A percentile compares a stretch with the other conserved stretches of the same genome.
Evolutionary conservation across 2,888 invertebrate species (phyloP).

Genomic region (Epiblema foenella): DNA sequence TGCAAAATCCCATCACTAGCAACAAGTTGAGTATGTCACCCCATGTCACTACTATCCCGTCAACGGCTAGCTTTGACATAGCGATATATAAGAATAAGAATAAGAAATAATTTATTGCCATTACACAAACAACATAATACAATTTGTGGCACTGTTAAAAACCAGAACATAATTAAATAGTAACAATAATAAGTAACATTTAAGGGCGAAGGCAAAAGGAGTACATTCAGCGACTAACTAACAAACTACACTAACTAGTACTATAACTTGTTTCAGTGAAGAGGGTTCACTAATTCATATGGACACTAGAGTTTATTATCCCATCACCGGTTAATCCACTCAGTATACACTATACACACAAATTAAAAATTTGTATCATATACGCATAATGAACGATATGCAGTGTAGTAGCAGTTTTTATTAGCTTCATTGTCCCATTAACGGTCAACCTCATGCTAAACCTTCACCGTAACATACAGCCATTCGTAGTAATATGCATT

Average conservation of each 20-base stretch:
- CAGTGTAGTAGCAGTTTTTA: background rate
- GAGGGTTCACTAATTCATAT: background rate
- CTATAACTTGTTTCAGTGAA: background rate
- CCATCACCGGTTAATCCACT: slow-evolving; percentile 14
- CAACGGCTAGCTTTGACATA: background rate
- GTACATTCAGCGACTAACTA: no score
- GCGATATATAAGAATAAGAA: background rate
- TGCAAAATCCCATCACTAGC: background rate
- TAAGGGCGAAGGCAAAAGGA: no score
- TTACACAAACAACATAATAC: no score
- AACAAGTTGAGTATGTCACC: background rate
- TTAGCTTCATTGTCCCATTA: no score
- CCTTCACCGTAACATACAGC: background rate
- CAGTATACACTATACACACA: background rate
- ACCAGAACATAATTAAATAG: no score
- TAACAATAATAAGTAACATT: no score
- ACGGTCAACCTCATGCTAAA: background rate
- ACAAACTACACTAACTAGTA: no score
- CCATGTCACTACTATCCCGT: background rate
- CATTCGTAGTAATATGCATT: slow-evolving; percentile 2
- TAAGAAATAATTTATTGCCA: no score
- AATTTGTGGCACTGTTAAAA: no score
- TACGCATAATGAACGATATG: background rate
- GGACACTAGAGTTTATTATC: slow-evolving; percentile 1
- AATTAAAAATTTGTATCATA: background rate